Evolutionary conservation across 2,797 vertebrate genomes (phyloP).

Genomic region (Phrynocephalus vlangalii): DNA sequence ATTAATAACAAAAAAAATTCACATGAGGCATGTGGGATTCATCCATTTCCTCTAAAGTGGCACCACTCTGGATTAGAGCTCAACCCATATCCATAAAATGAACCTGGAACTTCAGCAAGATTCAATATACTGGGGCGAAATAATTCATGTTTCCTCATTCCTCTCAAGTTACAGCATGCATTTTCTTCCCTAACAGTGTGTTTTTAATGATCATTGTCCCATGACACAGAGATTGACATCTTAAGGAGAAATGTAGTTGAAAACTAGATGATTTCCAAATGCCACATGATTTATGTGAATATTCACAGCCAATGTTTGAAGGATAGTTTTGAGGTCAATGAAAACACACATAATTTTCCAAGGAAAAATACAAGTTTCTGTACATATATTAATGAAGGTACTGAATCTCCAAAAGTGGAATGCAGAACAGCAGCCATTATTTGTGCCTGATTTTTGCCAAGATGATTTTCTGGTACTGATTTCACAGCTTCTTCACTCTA

Average conservation of each 20-base stretch:
- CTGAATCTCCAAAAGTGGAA: too few species aligned
- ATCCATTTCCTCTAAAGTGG: conserved; percentile 37
- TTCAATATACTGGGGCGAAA: background rate
- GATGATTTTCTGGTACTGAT: background rate
- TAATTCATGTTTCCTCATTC: conserved; percentile 60
- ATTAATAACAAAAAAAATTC: conserved; percentile 26
- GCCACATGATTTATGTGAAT: background rate
- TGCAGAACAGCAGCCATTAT: background rate
- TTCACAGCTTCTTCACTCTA: background rate
- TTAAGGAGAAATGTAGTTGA: background rate
- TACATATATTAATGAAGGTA: background rate
- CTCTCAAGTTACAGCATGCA: conserved; percentile 27
- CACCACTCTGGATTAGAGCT: conserved; percentile 49
- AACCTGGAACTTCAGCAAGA: conserved; percentile 43
- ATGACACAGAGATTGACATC: background rate
- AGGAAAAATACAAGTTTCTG: background rate
- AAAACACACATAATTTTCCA: background rate
- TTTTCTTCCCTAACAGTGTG: conserved; percentile 11
- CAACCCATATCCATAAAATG: conserved; percentile 48
- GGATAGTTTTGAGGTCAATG: background rate
- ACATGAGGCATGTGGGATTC: conserved; percentile 31
- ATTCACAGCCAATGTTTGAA: background rate
- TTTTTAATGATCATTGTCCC: conserved; percentile 17
- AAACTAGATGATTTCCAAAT: background rate
- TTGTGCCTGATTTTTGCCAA: background rate